These are phyloP conservation scores for Cryptomyrus ogoouensis DNA, from an alignment of 2,113 vertebrate genomes.

Conservation along the genomic window DNA sequence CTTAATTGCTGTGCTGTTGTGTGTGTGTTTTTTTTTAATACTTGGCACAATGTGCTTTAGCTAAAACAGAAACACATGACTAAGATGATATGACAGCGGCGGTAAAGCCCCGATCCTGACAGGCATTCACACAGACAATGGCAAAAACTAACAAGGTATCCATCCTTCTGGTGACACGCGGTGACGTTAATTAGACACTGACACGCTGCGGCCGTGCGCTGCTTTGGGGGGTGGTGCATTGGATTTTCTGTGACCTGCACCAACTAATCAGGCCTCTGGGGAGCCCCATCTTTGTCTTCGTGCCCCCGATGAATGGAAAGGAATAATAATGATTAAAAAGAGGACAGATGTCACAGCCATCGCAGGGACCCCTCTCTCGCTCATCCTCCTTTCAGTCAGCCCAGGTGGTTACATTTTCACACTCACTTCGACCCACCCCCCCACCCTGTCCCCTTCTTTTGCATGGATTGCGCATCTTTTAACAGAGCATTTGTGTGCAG, in stretches of 20 bases:
- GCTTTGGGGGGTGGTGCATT: not conserved
- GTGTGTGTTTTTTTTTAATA: not conserved
- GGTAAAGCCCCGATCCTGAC: not conserved
- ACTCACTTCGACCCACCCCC: slow-evolving; percentile 28
- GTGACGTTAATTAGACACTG: not conserved
- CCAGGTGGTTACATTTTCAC: slow-evolving; percentile 58
- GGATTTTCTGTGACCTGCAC: slow-evolving; percentile 1
- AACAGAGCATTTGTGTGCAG: slow-evolving; percentile 9
- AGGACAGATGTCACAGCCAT: slow-evolving; percentile 10
- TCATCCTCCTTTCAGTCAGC: slow-evolving; percentile 43
- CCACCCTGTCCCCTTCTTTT: not conserved
- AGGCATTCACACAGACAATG: not conserved
- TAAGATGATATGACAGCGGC: not conserved
- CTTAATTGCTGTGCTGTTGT: not conserved
- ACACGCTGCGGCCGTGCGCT: not conserved
- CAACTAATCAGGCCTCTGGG: slow-evolving; percentile 6
- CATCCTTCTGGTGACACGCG: not conserved
- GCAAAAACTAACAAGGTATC: not conserved
- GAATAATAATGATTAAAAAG: not conserved
- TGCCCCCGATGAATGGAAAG: not conserved
- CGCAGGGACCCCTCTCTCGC: slow-evolving; percentile 16
- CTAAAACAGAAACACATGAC: not conserved
- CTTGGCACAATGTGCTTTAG: not conserved
- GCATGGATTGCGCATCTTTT: not conserved
- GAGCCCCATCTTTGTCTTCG: not conserved